These are phyloP conservation scores for Stichopus horrens DNA, from an alignment of 53 echinoderm and acorn worm genomes.

Conservation along the genomic window DNA sequence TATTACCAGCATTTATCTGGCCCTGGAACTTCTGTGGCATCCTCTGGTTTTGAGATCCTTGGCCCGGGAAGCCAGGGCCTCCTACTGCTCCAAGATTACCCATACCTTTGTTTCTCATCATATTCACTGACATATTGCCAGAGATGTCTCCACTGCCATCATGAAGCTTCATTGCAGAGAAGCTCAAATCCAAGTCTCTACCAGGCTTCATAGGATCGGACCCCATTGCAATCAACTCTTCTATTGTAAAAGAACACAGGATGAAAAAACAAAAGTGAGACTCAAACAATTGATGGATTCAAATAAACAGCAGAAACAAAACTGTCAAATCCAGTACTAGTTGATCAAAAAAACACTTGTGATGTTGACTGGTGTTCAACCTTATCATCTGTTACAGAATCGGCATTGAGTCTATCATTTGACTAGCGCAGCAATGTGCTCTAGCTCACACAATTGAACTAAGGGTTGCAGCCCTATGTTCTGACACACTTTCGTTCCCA, in stretches of 20 bases:
- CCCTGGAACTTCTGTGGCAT: conserved; percentile 62
- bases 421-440: too few species aligned
- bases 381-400: too few species aligned
- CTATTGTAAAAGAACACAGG: neutral
- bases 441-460: too few species aligned
- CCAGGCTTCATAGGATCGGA: conserved; percentile 5
- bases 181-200: conserved; percentile 17
- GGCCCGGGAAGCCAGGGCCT: conserved; percentile 71
- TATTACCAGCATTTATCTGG: conserved; percentile 23
- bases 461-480: too few species aligned
- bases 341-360: too few species aligned
- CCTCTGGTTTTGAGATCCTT: conserved; percentile 75
- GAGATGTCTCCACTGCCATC: conserved; percentile 35
- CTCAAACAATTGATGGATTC: too few species aligned
- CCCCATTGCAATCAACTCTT: neutral
- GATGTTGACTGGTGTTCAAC: too few species aligned
- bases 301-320: too few species aligned
- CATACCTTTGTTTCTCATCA: conserved; percentile 45
- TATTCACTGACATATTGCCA: conserved; percentile 37
- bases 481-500: too few species aligned
- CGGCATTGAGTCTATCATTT: too few species aligned
- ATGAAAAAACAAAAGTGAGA: too few species aligned
- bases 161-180: conserved; percentile 24
- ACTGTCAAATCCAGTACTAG: too few species aligned
- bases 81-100: conserved; percentile 28